These are phyloP conservation scores for Lasius platythorax DNA, from an alignment of 2,888 invertebrate species.

Conservation along the genomic window DNA sequence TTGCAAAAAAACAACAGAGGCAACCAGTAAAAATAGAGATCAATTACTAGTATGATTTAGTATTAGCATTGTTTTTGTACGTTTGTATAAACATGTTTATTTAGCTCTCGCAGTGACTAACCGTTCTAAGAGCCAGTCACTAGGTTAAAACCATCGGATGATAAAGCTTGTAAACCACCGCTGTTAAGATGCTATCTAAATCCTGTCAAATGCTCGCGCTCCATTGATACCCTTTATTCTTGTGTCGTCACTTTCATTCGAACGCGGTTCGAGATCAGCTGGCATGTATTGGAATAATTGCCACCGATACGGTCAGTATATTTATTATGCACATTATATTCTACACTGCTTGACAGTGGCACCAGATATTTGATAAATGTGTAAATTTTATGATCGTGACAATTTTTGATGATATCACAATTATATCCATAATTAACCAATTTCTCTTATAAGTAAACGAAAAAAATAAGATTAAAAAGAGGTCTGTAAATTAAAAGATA, in stretches of 20 bases:
- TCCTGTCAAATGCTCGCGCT: conserved; percentile 81
- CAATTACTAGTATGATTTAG: not conserved
- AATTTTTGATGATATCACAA: conserved; percentile 9
- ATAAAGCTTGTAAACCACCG: conserved; percentile 76
- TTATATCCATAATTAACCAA: not conserved
- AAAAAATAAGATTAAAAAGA: not conserved
- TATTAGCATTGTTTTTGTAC: conserved; percentile 45
- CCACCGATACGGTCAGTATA: conserved; percentile 33
- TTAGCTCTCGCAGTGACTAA: conserved; percentile 70
- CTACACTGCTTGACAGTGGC: conserved; percentile 16
- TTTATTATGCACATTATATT: conserved; percentile 17
- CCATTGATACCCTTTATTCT: conserved; percentile 82
- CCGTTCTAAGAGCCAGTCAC: conserved; percentile 65
- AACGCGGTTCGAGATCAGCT: conserved; percentile 52
- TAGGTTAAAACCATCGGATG: conserved; percentile 66
- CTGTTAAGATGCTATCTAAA: conserved; percentile 82
- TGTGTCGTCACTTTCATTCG: conserved; percentile 81
- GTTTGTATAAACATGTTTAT: conserved; percentile 60
- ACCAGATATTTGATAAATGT: conserved; percentile 2
- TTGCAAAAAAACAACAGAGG: not conserved
- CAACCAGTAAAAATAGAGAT: not conserved
- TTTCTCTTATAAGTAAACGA: not conserved
- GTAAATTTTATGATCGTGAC: not conserved
- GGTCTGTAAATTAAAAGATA: not conserved
- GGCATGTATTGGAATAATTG: conserved; percentile 72